Conservation (phyloP, 1,140 invertebrate species). For the Choristoneura fumiferana region DNA sequence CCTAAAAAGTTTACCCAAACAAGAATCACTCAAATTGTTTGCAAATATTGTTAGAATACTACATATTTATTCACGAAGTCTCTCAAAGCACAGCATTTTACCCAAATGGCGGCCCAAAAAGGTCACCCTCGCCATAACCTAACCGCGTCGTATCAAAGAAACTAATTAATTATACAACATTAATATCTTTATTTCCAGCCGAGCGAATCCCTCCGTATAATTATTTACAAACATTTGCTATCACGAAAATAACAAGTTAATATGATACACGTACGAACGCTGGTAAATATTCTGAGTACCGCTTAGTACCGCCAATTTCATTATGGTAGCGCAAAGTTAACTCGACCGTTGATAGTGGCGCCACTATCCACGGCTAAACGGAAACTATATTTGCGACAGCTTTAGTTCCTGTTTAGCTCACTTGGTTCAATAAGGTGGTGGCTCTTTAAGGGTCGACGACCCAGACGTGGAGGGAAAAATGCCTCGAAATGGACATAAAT, state of each 20-base stretch:
- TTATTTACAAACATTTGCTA: constrained; percentile 15
- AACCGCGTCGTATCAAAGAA: background rate
- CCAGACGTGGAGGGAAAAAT: constrained; percentile 32
- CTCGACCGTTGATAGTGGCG: background rate
- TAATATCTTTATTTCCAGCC: constrained; percentile 5
- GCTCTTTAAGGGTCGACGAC: constrained; percentile 27
- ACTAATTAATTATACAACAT: constrained; percentile 1
- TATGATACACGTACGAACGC: constrained; percentile 7
- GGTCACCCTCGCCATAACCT: background rate
- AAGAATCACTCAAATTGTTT: too few species aligned
- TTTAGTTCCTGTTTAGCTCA: background rate
- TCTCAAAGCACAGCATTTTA: too few species aligned
- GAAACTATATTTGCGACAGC: background rate
- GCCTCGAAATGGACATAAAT: constrained; percentile 20
- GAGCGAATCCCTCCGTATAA: constrained; percentile 1
- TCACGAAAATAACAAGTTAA: constrained; percentile 3
- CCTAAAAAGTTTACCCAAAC: too few species aligned
- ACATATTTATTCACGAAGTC: too few species aligned
- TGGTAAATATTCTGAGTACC: constrained; percentile 12
- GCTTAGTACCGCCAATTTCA: constrained; percentile 6
- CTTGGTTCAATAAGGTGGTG: background rate
- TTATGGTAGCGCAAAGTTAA: background rate
- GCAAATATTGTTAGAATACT: too few species aligned
- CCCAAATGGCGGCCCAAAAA: background rate
- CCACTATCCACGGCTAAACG: background rate